These are phyloP conservation scores for Hirudinaria manillensis DNA, from an alignment of 2,888 invertebrate species.

Conservation along the genomic window DNA sequence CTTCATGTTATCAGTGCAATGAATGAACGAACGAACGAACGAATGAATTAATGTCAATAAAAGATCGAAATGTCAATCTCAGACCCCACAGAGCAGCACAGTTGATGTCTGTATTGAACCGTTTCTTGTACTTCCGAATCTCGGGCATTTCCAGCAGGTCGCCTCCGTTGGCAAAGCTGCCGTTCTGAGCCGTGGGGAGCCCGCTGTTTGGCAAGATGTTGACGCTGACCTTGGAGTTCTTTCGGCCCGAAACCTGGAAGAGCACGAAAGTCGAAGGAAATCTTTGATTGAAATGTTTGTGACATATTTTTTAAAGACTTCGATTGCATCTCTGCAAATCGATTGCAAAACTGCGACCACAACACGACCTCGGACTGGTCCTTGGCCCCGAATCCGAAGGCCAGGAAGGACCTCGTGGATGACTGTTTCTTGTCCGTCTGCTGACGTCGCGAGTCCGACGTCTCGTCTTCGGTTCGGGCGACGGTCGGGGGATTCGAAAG, in stretches of 20 bases:
- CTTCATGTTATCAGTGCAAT: too few relatives aligned
- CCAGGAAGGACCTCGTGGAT: constrained; percentile 50
- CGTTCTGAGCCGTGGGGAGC: constrained; percentile 86
- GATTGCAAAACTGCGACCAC: not conserved
- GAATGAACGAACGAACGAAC: too few relatives aligned
- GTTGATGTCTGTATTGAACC: constrained; percentile 96
- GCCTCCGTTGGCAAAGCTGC: constrained; percentile 78
- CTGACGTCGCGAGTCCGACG: constrained; percentile 57
- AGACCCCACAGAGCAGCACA: constrained; percentile 97
- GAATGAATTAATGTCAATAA: not conserved
- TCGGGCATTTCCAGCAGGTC: constrained; percentile 89
- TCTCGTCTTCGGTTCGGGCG: not conserved
- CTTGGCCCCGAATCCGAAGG: constrained; percentile 76
- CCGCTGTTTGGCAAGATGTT: constrained; percentile 60
- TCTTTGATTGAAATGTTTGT: constrained; percentile 34
- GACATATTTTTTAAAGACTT: too few relatives aligned
- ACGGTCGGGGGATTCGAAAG: constrained; percentile 6
- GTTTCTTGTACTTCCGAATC: constrained; percentile 97
- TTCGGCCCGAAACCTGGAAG: constrained; percentile 68
- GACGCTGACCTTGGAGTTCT: not conserved
- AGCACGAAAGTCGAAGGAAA: constrained; percentile 90
- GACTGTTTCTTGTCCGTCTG: constrained; percentile 60
- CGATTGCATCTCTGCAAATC: constrained; percentile 31
- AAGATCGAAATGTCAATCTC: constrained; percentile 39
- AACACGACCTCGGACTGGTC: not conserved